These are phyloP conservation scores for Microplitis demolitor DNA, from an alignment of 1,140 invertebrate species.

Conservation along the genomic window DNA sequence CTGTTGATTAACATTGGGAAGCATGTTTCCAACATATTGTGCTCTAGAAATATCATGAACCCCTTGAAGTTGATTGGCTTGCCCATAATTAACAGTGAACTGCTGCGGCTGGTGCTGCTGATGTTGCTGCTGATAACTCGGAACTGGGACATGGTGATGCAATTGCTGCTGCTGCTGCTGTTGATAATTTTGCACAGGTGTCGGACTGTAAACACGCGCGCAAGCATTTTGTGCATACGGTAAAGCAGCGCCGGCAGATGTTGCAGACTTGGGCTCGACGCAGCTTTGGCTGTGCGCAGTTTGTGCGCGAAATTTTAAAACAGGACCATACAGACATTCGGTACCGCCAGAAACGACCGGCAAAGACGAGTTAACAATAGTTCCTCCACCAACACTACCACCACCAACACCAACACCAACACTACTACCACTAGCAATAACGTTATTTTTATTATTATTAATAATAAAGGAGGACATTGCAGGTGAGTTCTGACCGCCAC, in stretches of 20 bases:
- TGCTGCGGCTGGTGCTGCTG: slow-evolving; percentile 48
- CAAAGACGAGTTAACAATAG: neutral
- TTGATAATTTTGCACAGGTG: slow-evolving; percentile 44
- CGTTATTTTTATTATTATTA: slow-evolving; percentile 11
- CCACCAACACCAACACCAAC: too few relatives aligned
- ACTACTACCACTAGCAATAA: slow-evolving; percentile 3
- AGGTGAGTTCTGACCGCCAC: slow-evolving; percentile 16
- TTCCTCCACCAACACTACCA: too few relatives aligned
- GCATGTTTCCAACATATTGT: slow-evolving; percentile 38
- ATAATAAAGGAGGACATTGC: neutral
- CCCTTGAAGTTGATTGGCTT: slow-evolving; percentile 35
- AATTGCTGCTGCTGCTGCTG: slow-evolving; percentile 43
- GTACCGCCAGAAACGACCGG: slow-evolving; percentile 23
- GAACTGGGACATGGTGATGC: slow-evolving; percentile 35
- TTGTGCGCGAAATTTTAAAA: slow-evolving; percentile 55
- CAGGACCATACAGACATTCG: slow-evolving; percentile 56
- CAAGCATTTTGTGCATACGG: slow-evolving; percentile 35
- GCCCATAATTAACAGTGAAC: slow-evolving; percentile 51
- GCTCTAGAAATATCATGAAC: slow-evolving; percentile 12
- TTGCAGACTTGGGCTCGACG: slow-evolving; percentile 31
- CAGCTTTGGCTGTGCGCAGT: slow-evolving; percentile 33
- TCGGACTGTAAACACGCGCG: slow-evolving; percentile 37
- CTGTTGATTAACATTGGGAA: slow-evolving; percentile 34
- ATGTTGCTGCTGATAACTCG: slow-evolving; percentile 36
- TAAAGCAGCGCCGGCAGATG: slow-evolving; percentile 17